These are phyloP conservation scores for Crax fasciolata DNA, from an alignment of 2,797 vertebrate species.

Conservation along the genomic window DNA sequence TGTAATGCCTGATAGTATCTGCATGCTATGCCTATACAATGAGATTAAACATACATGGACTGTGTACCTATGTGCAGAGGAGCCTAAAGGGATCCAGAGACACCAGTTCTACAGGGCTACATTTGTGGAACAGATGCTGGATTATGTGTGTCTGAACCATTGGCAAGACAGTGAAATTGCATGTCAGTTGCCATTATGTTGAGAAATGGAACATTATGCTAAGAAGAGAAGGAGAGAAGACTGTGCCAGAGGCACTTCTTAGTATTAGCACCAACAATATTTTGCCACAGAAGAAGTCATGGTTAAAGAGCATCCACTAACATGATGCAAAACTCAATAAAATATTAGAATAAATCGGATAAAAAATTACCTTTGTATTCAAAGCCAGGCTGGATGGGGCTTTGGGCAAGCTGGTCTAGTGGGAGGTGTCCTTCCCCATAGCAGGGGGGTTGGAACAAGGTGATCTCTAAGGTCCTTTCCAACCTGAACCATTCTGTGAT, in stretches of 20 bases:
- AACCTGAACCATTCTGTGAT: no score
- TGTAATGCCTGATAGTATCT: conserved; percentile 21
- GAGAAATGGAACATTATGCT: conserved; percentile 24
- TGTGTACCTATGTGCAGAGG: not conserved
- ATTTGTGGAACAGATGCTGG: conserved; percentile 26
- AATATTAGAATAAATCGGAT: conserved; percentile 61
- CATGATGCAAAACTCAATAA: conserved; percentile 61
- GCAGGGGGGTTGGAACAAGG: no score
- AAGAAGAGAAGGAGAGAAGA: not conserved
- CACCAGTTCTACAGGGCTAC: not conserved
- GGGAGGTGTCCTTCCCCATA: no score
- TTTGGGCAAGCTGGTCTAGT: no score
- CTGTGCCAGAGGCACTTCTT: conserved; percentile 66
- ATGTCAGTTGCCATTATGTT: conserved; percentile 34
- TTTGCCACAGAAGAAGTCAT: conserved; percentile 64
- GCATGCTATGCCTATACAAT: not conserved
- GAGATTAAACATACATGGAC: not conserved
- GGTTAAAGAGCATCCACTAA: conserved; percentile 52
- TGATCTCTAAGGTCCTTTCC: no score
- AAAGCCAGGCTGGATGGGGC: no score
- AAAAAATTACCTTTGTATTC: conserved; percentile 51
- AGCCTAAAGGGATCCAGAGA: conserved; percentile 32
- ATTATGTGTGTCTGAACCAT: not conserved
- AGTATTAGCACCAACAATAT: conserved; percentile 55
- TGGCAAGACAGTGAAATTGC: not conserved